A percentile compares a stretch with the other conserved stretches of the same genome.
phyloP scores from a whole-genome alignment of 2,113 vertebrate genomes.

The Thomomys bottae region DNA sequence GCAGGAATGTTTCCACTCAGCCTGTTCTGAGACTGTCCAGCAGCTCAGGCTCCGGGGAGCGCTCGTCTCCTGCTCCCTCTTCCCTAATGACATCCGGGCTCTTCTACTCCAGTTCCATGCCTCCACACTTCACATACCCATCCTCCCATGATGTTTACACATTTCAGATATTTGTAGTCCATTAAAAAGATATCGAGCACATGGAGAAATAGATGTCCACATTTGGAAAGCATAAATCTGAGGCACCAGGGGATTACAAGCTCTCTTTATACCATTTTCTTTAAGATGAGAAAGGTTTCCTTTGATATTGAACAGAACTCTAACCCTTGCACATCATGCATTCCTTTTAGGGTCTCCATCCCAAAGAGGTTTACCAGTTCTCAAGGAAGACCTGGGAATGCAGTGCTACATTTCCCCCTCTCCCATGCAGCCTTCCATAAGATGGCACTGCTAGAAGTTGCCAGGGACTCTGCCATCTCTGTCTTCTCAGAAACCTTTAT shows the following conservation, averaged over 20 bases:
- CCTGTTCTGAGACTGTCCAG: not conserved
- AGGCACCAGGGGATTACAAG: constrained; percentile 68
- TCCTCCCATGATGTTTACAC: constrained; percentile 74
- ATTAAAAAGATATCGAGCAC: constrained; percentile 79
- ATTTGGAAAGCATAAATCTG: constrained; percentile 83
- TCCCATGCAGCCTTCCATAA: not conserved
- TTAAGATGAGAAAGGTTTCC: constrained; percentile 76
- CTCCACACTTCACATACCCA: constrained; percentile 48
- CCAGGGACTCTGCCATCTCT: not conserved
- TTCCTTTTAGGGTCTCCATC: constrained; percentile 71
- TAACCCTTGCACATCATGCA: constrained; percentile 73
- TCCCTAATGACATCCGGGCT: constrained; percentile 47
- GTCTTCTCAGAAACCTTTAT: not conserved
- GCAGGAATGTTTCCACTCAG: constrained; percentile 27
- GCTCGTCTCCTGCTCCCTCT: constrained; percentile 24
- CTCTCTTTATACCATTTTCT: constrained; percentile 74
- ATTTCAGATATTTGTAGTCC: constrained; percentile 78
- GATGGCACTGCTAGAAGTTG: not conserved
- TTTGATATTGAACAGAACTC: constrained; percentile 81
- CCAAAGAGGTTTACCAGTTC: constrained; percentile 70
- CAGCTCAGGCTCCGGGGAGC: constrained; percentile 7
- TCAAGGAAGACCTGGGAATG: constrained; percentile 18
- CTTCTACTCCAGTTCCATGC: constrained; percentile 56
- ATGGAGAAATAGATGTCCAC: constrained; percentile 75
- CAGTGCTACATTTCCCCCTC: not conserved